phyloP scores from a whole-genome alignment of 2,888 invertebrate genomes.

The Oegoconia quadripuncta region DNA sequence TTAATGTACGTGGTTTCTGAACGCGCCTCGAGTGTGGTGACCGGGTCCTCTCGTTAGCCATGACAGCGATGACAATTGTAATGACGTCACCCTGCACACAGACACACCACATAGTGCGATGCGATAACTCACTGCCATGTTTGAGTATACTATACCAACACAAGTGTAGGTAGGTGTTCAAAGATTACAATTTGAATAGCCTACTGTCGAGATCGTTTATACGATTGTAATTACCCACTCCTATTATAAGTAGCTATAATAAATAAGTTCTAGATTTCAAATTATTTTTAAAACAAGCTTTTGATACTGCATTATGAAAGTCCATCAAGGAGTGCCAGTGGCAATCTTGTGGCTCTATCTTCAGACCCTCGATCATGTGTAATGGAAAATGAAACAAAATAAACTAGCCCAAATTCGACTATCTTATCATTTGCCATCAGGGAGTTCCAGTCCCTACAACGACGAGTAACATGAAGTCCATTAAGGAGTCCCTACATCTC shows the following conservation, averaged over 20 bases:
- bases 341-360: no score
- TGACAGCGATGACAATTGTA: conserved; percentile 71
- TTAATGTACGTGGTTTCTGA: conserved; percentile 2
- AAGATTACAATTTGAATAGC: conserved; percentile 11
- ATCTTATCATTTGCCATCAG: no score
- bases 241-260: conserved; percentile 2
- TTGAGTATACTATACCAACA: conserved; percentile 37
- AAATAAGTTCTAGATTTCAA: no score
- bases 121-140: conserved; percentile 38
- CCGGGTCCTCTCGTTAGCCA: conserved; percentile 65
- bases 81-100: conserved; percentile 61
- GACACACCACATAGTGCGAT: conserved; percentile 28
- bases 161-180: conserved; percentile 22
- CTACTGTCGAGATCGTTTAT: conserved; percentile 27
- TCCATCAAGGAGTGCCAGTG: no score
- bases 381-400: no score
- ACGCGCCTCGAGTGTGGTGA: conserved; percentile 27
- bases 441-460: no score
- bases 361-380: no score
- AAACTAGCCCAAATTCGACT: no score
- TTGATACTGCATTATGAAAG: no score
- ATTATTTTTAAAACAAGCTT: no score
- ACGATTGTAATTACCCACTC: conserved; percentile 33
- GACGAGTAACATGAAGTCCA: no score
- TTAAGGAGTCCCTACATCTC: no score